A percentile compares a stretch with the other conserved stretches of the same genome.
Evolutionary conservation across 2,888 invertebrate genomes (phyloP).

Genomic region (Eilema caniola): DNA sequence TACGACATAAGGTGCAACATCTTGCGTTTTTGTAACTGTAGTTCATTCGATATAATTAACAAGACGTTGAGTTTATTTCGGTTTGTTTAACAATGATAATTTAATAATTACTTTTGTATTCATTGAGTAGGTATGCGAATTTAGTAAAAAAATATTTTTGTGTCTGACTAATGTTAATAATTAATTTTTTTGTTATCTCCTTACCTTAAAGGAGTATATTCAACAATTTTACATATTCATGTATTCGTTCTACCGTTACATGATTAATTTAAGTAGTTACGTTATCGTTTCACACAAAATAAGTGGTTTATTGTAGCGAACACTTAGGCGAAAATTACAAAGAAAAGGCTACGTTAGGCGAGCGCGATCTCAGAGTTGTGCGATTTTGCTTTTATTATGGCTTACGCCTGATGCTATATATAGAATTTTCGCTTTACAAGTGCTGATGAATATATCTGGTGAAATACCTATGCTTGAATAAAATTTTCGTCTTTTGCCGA

Average conservation of each 20-base stretch:
- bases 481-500: too few relatives aligned
- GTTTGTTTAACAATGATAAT: slow-evolving; percentile 3
- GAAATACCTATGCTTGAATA: too few relatives aligned
- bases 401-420: too few relatives aligned
- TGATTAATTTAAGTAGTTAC: slow-evolving; percentile 28
- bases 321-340: not conserved
- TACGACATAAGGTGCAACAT: slow-evolving; percentile 23
- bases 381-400: too few relatives aligned
- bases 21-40: slow-evolving; percentile 19
- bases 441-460: not conserved
- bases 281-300: slow-evolving; percentile 14
- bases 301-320: slow-evolving; percentile 17
- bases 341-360: too few relatives aligned
- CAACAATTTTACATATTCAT: slow-evolving; percentile 35
- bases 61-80: too few relatives aligned
- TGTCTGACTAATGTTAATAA: not conserved
- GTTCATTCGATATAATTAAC: not conserved
- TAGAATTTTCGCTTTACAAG: not conserved
- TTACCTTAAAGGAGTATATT: slow-evolving; percentile 4
- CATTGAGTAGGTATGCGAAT: not conserved
- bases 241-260: slow-evolving; percentile 35
- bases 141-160: slow-evolving; percentile 6
- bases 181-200: not conserved
- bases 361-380: too few relatives aligned
- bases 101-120: not conserved